These are phyloP conservation scores for Acanthosepion lycidas DNA, from an alignment of 2,888 invertebrate species.

Conservation along the genomic window DNA sequence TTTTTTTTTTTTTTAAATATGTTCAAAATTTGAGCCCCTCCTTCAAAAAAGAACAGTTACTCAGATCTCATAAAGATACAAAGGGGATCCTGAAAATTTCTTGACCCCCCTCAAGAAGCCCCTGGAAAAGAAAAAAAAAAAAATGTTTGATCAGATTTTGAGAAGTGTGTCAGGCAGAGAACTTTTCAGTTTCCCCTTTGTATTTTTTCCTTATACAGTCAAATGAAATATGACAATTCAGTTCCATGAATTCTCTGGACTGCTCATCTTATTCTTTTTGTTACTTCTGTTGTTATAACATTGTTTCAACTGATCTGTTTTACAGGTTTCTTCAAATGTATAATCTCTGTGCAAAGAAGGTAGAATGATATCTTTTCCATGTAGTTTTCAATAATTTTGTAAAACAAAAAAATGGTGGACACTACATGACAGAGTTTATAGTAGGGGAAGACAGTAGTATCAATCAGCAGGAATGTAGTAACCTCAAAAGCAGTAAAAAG, in stretches of 20 bases:
- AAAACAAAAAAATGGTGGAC: neutral
- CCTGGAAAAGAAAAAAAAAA: too few species aligned
- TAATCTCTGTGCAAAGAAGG: neutral
- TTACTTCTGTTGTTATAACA: neutral
- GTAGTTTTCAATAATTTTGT: neutral
- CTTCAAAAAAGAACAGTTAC: neutral
- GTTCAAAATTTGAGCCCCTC: neutral
- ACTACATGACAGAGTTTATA: neutral
- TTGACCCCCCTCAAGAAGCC: too few species aligned
- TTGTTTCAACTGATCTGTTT: neutral
- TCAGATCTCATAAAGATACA: neutral
- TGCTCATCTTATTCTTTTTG: neutral
- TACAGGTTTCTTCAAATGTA: neutral
- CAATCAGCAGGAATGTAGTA: neutral
- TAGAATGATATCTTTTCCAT: too few species aligned
- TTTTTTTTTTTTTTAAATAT: neutral
- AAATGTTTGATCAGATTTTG: too few species aligned
- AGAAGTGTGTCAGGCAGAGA: too few species aligned
- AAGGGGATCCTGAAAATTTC: too few species aligned
- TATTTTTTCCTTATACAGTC: neutral
- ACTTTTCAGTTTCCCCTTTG: too few species aligned
- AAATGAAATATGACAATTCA: neutral
- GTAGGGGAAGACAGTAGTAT: neutral
- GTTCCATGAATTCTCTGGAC: neutral
- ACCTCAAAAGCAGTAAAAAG: neutral